Evolutionary conservation across 2,797 vertebrate genomes (phyloP), one percentile per base, ranked within the genome.

Genomic region (Rhinogobio ventralis): DNA sequence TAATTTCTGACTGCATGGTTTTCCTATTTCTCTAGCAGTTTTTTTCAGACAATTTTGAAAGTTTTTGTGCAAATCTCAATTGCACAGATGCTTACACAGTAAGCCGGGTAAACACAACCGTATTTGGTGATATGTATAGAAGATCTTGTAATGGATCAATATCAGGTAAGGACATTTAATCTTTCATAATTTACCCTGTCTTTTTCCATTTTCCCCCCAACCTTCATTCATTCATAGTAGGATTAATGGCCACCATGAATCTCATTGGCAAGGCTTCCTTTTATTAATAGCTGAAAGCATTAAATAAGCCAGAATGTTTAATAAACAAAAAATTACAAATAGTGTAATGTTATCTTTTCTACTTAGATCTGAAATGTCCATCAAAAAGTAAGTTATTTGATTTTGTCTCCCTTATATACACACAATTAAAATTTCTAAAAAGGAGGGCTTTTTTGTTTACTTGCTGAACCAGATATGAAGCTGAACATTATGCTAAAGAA

Each of bases 301-400:
- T 19, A 42, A 42, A 60, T 60, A 42, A 77, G 5, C 15, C 36
- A 60, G 15, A 60, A 60, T 60, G 6, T 77, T 28, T 42, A 60
- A 51, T 51, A 67, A 23, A 53, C 19, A 79, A 49, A 23, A 9
- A 60, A n/a, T 17, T 67, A 4, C 28, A 60, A 25, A 60, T 6
- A 67, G n/a, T 51, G 28, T 33, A 51, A 17, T n/a, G 8, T 68
- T 33, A 53, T 10, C 0, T 64, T 20, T 68, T 77, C 19, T 23
- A 15, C 13, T 75, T 57, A 84, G 73, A 45, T 45, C 36, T 84
- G 62, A 57, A 57, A 45, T 84, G 82, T 42, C 73, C 82, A 45
- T 53, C 46, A 23, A 45, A 69, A n/a, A 77, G 82, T 77, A 84
- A 68, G 82, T 84, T 17, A 53, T 57, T 77, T 68, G 17, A 45